Base-by-base conservation (phyloP, 2,113 vertebrate genomes). In the Hippocampus barbouri region DNA sequence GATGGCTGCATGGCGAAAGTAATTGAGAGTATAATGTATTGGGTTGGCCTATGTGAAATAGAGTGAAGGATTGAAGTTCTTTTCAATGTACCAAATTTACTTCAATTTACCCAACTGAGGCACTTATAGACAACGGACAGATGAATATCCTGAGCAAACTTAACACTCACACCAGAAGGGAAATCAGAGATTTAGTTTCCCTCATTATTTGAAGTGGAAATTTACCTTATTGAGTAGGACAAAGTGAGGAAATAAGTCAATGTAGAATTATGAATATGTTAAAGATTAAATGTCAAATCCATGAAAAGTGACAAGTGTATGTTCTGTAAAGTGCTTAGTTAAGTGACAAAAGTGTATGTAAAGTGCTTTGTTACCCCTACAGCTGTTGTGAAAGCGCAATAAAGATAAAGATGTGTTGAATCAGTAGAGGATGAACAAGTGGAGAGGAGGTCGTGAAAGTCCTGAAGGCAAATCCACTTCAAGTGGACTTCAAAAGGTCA, bases 391-490 rank as follows among this genome's bases (percentile, higher is more conserved):
- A 38, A 38, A 38, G 34, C 5, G 34, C 34, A 38, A 81, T 82
- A 84, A 77, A 84, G 14, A 3, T 45, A 14, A 45, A 45, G 10
- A 45, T 11, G 12, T 45, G 15, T 45, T 85, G 81, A 81, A 78
- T 81, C 85, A 88, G 86, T 83, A 83, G 80, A 88, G 86, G 87
- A 85, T 85, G 80, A 88, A 84, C 30, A 79, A 89, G 83, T 87
- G 85, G 83, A 81, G 83, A 85, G 59, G 15, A 60, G 21, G 80
- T 56, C 75, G 78, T 85, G 85, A 87, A 23, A 86, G 83, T 87
- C 86, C 84, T 75, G 77, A 81, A 90, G 86, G 85, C 86, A 88
- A 88, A 90, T 89, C 81, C 80, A 85, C 86, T 89, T 90, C 85
- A 89, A 79, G 76, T 76, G 80, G 63, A 87, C 85, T 88, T 61